Conservation (phyloP, 2,797 vertebrate genomes). For the Paguma larvata region DNA sequence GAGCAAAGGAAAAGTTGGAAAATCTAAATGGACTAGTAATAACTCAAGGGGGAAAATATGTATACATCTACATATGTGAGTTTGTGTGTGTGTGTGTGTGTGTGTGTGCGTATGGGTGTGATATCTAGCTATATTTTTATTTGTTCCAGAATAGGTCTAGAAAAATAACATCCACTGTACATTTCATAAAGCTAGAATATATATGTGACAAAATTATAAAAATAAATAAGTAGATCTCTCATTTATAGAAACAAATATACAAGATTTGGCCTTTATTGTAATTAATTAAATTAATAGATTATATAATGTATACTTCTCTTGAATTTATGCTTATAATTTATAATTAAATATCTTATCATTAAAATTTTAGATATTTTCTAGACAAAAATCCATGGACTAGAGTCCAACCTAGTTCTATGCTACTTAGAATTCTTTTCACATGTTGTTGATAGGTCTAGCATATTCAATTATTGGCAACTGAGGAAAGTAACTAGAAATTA, state of each 20-base stretch:
- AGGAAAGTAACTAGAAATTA: neutral
- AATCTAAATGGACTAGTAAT: neutral
- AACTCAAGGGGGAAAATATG: neutral
- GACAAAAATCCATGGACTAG: neutral
- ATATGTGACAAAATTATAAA: neutral
- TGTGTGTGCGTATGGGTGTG: neutral
- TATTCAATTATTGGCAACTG: neutral
- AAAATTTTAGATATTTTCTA: neutral
- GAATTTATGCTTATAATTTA: neutral
- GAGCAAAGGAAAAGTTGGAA: neutral
- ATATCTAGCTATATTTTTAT: neutral
- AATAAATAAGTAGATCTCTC: neutral
- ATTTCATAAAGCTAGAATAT: neutral
- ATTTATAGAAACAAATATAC: neutral
- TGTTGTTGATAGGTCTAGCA: neutral
- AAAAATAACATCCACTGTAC: neutral
- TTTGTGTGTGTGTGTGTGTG: neutral
- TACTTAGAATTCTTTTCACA: neutral
- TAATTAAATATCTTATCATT: neutral
- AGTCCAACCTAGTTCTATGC: neutral
- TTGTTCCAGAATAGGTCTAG: neutral
- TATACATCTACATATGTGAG: neutral
- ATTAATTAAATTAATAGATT: neutral
- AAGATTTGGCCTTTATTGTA: neutral
- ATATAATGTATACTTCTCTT: neutral